phyloP scores from a whole-genome alignment of 1,140 invertebrate genomes.

The Telenomus remus region DNA sequence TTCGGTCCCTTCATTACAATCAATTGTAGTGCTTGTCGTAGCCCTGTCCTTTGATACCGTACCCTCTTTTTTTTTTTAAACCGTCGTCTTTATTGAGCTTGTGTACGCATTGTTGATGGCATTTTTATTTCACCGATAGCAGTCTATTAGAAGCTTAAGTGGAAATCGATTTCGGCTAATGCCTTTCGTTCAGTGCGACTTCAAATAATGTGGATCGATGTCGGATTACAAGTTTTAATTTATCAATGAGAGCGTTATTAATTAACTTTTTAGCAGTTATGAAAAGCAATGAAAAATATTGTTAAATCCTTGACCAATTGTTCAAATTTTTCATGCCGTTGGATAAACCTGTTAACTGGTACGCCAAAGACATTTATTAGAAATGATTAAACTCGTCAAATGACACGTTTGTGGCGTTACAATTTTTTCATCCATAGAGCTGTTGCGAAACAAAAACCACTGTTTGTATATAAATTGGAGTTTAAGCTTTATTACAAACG shows the following conservation, averaged over 20 bases:
- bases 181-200: slow-evolving; percentile 24
- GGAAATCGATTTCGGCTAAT: slow-evolving; percentile 48
- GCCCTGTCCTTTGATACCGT: slow-evolving; percentile 10
- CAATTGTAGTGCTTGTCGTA: background rate
- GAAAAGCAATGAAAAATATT: slow-evolving; percentile 23
- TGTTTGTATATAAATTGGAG: slow-evolving; percentile 7
- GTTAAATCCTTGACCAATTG: slow-evolving; percentile 3
- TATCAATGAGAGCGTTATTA: slow-evolving; percentile 34
- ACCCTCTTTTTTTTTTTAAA: background rate
- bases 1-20: background rate
- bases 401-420: background rate
- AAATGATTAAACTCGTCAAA: too few species aligned
- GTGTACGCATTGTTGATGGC: slow-evolving; percentile 9
- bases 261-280: slow-evolving; percentile 26
- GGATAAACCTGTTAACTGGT: too few species aligned
- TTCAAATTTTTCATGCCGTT: too few species aligned
- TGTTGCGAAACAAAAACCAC: background rate
- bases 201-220: slow-evolving; percentile 4
- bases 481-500: background rate
- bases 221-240: slow-evolving; percentile 32
- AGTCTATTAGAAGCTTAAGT: slow-evolving; percentile 44
- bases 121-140: slow-evolving; percentile 25
- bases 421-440: background rate
- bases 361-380: too few species aligned
- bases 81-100: slow-evolving; percentile 1